A percentile compares a stretch with the other conserved stretches of the same genome.
Evolutionary conservation across 2,888 invertebrate genomes (phyloP).

Genomic region (Herminia tarsipennalis): DNA sequence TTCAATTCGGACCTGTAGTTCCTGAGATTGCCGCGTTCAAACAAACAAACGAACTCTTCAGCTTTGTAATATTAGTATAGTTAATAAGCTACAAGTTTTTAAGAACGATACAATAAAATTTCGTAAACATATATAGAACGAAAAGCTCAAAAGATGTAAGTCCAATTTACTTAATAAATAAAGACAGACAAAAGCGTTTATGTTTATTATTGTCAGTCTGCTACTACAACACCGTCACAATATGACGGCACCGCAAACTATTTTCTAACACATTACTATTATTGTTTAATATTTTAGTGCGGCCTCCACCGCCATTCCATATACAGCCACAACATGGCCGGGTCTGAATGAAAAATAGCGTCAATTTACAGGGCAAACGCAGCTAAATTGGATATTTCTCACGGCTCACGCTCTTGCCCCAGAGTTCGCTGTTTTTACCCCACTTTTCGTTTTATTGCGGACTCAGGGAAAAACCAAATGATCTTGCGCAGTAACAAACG

Average conservation of each 20-base stretch:
- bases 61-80: too few relatives aligned
- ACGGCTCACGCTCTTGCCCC: slow-evolving; percentile 62
- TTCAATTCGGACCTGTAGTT: too few relatives aligned
- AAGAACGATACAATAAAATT: too few relatives aligned
- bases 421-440: slow-evolving; percentile 59
- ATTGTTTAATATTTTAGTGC: slow-evolving; percentile 43
- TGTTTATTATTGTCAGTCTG: too few relatives aligned
- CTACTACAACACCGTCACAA: too few relatives aligned
- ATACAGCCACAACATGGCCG: slow-evolving; percentile 65
- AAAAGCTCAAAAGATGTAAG: too few relatives aligned
- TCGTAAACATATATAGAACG: not conserved
- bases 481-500: slow-evolving; percentile 29
- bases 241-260: too few relatives aligned
- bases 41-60: too few relatives aligned
- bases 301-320: slow-evolving; percentile 20
- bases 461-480: slow-evolving; percentile 30
- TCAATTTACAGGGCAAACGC: slow-evolving; percentile 80
- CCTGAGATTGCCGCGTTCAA: too few relatives aligned
- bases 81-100: too few relatives aligned
- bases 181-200: too few relatives aligned
- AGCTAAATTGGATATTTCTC: slow-evolving; percentile 83
- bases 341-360: slow-evolving; percentile 78
- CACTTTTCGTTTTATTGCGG: slow-evolving; percentile 36
- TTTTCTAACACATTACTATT: slow-evolving; percentile 37
- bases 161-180: too few relatives aligned